Conservation (phyloP, 2,113 vertebrate species). For the Pituophis catenifer region DNA sequence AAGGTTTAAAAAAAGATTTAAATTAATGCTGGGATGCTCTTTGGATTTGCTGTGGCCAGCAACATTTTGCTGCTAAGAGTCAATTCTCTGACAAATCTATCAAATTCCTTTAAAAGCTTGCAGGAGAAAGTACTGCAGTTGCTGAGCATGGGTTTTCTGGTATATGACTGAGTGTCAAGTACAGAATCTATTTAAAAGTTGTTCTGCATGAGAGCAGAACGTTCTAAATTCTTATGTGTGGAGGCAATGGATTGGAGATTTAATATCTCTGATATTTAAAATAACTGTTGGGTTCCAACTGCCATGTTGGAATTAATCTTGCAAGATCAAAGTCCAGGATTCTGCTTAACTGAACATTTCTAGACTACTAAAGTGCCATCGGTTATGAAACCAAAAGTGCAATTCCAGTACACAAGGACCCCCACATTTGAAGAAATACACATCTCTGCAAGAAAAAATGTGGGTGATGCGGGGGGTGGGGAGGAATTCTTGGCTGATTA, state of each 20-base stretch:
- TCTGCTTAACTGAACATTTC: background rate
- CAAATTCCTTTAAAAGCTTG: background rate
- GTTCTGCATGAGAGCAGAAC: slow-evolving; percentile 9
- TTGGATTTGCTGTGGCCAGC: slow-evolving; percentile 10
- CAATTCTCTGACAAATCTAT: background rate
- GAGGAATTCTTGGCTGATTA: background rate
- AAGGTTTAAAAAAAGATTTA: slow-evolving; percentile 27
- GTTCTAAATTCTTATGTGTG: background rate
- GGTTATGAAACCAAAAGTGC: background rate
- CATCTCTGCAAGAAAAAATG: background rate
- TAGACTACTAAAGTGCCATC: background rate
- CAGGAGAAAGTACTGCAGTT: background rate
- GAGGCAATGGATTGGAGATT: background rate
- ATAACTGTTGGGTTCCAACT: background rate
- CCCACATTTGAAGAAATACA: background rate
- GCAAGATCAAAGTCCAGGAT: background rate
- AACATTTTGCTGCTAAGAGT: slow-evolving; percentile 9
- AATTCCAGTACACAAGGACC: background rate
- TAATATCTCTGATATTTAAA: background rate
- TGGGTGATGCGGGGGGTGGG: background rate
- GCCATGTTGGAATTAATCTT: background rate
- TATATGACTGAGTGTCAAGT: slow-evolving; percentile 1
- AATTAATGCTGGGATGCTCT: background rate
- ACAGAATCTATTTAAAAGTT: background rate
- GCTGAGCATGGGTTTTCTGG: slow-evolving; percentile 8